Evolutionary conservation across 2,113 vertebrate genomes (phyloP).

Genomic region (Polyodon spathula): DNA sequence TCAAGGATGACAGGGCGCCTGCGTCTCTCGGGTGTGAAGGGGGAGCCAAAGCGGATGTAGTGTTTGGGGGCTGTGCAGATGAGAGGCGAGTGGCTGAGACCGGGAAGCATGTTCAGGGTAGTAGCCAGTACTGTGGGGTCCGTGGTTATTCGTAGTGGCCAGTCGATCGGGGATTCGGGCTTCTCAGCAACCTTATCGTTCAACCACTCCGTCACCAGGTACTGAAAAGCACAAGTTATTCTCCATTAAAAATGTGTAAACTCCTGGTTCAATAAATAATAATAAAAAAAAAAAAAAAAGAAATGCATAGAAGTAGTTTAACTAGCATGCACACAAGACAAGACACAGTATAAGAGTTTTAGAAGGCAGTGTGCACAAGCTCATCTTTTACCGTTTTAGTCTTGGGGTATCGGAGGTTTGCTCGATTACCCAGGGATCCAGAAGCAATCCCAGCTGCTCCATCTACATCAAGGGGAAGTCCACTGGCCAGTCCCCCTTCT

Average conservation of each 20-base stretch:
- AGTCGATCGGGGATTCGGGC: conserved; percentile 73
- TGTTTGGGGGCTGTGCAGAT: conserved; percentile 96
- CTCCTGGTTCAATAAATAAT: neutral
- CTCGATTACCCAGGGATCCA: conserved; percentile 60
- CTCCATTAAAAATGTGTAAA: neutral
- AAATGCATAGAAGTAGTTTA: neutral
- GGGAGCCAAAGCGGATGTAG: conserved; percentile 96
- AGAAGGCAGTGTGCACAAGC: neutral
- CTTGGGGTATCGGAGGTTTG: conserved; percentile 82
- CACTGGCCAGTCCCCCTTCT: conserved; percentile 60
- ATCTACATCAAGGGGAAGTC: conserved; percentile 65
- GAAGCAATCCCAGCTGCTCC: conserved; percentile 40
- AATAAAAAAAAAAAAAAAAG: neutral
- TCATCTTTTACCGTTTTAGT: conserved; percentile 78
- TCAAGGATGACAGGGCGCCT: conserved; percentile 78
- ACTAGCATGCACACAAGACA: too few species aligned
- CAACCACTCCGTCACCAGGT: conserved; percentile 92
- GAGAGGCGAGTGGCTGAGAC: conserved; percentile 79
- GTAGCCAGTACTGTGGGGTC: conserved; percentile 95
- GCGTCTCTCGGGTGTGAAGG: conserved; percentile 87
- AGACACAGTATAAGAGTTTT: too few species aligned
- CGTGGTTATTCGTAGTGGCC: conserved; percentile 86
- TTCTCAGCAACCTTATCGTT: conserved; percentile 85
- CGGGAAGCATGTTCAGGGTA: conserved; percentile 94
- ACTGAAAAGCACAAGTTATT: conserved; percentile 45